These are phyloP conservation scores for Ischnus inquisitorius DNA, from an alignment of 2,888 invertebrate genomes.

Conservation along the genomic window DNA sequence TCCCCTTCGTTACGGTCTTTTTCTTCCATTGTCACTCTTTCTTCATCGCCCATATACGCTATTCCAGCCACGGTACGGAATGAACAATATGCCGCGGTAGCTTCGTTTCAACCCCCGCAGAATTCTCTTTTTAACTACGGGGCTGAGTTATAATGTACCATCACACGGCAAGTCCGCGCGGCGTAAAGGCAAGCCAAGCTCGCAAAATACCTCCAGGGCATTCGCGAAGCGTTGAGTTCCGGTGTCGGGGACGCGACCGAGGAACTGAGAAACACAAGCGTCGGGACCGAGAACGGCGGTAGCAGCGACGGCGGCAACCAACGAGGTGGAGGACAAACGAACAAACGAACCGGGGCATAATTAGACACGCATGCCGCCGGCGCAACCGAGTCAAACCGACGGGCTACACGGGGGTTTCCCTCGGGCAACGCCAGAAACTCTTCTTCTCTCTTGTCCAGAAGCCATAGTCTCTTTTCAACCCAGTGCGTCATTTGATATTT, in stretches of 20 bases:
- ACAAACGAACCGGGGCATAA: constrained; percentile 78
- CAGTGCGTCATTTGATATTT: constrained; percentile 56
- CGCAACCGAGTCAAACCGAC: constrained; percentile 74
- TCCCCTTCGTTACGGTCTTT: background rate
- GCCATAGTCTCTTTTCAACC: constrained; percentile 45
- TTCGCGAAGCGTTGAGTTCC: constrained; percentile 60
- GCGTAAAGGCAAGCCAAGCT: constrained; percentile 48
- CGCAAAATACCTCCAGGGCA: constrained; percentile 62
- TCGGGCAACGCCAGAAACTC: constrained; percentile 41
- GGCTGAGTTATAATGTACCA: background rate
- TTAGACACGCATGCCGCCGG: constrained; percentile 76
- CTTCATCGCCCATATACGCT: constrained; percentile 28
- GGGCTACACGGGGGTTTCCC: constrained; percentile 33
- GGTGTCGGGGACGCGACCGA: constrained; percentile 48
- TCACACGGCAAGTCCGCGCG: constrained; percentile 33
- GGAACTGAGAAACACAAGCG: constrained; percentile 32
- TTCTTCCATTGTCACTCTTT: background rate
- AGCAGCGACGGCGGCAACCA: constrained; percentile 62
- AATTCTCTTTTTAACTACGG: constrained; percentile 43
- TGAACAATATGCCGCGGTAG: constrained; percentile 46
- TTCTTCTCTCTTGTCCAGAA: constrained; percentile 25
- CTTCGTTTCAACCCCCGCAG: constrained; percentile 25
- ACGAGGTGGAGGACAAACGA: constrained; percentile 76
- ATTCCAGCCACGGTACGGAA: constrained; percentile 11
- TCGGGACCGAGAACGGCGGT: constrained; percentile 15